Evolutionary conservation across 2,888 invertebrate genomes (phyloP).

Genomic region (Cheilosia variabilis): DNA sequence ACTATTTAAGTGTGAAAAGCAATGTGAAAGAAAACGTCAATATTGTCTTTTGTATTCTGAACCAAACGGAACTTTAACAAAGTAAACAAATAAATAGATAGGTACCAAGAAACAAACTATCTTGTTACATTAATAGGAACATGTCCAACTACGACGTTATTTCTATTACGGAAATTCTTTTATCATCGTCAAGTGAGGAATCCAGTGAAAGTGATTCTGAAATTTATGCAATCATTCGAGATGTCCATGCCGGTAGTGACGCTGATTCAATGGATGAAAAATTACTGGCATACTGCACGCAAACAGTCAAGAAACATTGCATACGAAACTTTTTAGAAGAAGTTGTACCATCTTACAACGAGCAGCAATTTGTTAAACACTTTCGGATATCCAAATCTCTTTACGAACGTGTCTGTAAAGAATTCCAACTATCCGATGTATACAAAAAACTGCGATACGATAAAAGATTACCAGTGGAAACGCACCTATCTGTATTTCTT

Average conservation of each 20-base stretch:
- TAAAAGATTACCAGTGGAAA: constrained; percentile 4
- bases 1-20: too few species aligned
- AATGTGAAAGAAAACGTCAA: too few species aligned
- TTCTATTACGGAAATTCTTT: neutral
- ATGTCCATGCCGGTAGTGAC: neutral
- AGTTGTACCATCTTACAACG: neutral
- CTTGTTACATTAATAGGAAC: too few species aligned
- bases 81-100: too few species aligned
- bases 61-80: too few species aligned
- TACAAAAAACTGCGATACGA: constrained; percentile 13
- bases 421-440: neutral
- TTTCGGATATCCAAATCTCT: constrained; percentile 11
- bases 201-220: constrained; percentile 3
- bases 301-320: neutral
- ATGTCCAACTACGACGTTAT: neutral
- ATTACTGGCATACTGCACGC: neutral
- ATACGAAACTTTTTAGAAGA: constrained; percentile 1
- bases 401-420: neutral
- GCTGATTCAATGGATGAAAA: constrained; percentile 2
- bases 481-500: constrained; percentile 7
- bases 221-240: neutral
- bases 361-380: neutral
- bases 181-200: constrained; percentile 6
- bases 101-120: neutral
- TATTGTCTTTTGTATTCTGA: too few species aligned